phyloP scores from a whole-genome alignment of 2,888 invertebrate species.

The Acanthopleura granulata region DNA sequence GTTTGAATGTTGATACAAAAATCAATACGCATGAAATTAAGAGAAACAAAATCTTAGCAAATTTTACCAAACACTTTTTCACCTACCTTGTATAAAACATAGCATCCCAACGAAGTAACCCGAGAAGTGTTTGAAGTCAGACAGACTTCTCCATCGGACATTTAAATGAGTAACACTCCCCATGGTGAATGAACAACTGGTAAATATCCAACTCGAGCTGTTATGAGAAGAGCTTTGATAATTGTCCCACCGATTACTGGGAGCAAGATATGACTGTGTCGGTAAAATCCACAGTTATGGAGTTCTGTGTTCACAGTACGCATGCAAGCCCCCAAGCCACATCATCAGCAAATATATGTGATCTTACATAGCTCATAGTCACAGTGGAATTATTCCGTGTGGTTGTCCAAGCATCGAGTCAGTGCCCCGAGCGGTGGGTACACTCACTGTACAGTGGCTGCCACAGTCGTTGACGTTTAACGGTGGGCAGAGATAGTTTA shows the following conservation, averaged over 20 bases:
- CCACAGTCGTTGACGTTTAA: too few species aligned
- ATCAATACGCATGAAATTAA: too few species aligned
- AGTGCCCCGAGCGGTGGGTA: neutral
- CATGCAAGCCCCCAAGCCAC: neutral
- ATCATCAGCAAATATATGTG: neutral
- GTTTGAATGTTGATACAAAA: too few species aligned
- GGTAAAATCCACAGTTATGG: too few species aligned
- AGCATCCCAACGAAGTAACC: neutral
- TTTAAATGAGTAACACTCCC: neutral
- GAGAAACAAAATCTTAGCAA: too few species aligned
- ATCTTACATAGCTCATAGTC: conserved; percentile 9
- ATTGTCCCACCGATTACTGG: too few species aligned
- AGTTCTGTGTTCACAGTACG: too few species aligned
- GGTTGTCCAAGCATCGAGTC: neutral
- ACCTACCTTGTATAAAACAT: conserved; percentile 5
- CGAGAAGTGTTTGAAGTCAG: neutral
- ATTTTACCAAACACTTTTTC: neutral
- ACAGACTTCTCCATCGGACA: neutral
- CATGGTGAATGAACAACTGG: neutral
- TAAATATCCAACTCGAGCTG: too few species aligned
- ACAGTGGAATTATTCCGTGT: neutral
- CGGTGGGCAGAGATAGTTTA: neutral
- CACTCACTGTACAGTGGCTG: neutral
- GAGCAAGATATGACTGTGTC: too few species aligned
- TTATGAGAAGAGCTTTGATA: too few species aligned